These are phyloP conservation scores for Eidolon helvum DNA, from an alignment of 2,113 vertebrate genomes.

Conservation along the genomic window DNA sequence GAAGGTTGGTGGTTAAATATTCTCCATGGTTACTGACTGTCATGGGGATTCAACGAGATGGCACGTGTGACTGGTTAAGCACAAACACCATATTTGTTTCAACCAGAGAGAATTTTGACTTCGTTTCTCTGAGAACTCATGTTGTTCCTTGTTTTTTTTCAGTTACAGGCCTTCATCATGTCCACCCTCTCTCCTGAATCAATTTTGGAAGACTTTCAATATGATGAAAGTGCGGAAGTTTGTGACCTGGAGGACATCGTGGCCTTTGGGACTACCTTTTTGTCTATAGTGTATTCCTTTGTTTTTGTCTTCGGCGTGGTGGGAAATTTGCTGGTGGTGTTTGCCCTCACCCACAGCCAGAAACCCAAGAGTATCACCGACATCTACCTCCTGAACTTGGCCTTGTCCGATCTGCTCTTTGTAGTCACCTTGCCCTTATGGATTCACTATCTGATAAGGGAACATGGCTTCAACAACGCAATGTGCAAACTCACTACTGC, in stretches of 20 bases:
- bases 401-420: constrained; percentile 90
- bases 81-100: not conserved
- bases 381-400: constrained; percentile 92
- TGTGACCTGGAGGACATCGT: constrained; percentile 75
- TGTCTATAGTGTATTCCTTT: constrained; percentile 78
- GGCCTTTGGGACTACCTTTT: constrained; percentile 74
- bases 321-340: constrained; percentile 91
- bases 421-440: constrained; percentile 91
- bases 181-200: not conserved
- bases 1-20: not conserved
- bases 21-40: not conserved
- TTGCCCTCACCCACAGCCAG: constrained; percentile 83
- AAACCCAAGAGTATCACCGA: constrained; percentile 90
- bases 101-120: not conserved
- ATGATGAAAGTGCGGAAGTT: constrained; percentile 50
- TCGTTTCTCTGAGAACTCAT: not conserved
- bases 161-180: constrained; percentile 68
- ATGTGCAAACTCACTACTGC: constrained; percentile 87
- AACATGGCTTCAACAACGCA: constrained; percentile 85
- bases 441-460: constrained; percentile 81
- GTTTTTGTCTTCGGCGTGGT: constrained; percentile 89
- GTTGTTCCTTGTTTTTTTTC: not conserved
- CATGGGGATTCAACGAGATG: rapidly evolving
- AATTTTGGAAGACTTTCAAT: constrained; percentile 21
- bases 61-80: rapidly evolving